Base-by-base conservation (phyloP, 1,140 invertebrate species). In the Drosophila sucinea region DNA sequence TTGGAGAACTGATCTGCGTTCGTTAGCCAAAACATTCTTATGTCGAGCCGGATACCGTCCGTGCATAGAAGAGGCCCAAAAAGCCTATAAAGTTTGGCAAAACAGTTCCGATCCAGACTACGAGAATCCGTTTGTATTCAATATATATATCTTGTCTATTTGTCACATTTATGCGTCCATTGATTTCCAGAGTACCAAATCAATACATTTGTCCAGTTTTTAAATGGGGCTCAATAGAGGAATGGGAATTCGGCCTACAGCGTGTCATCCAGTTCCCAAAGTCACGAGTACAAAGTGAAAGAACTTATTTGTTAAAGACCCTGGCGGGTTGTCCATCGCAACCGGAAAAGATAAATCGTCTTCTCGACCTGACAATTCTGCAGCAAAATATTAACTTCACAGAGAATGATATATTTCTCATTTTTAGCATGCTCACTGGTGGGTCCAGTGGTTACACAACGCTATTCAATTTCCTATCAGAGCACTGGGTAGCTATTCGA, bases 221-320 rank as follows among this genome's bases (percentile, higher is more conserved):
- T 79, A 95, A 95, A 91, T 96, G 95, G 94, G 96, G 96, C 0
- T 94, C 95, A 0, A 92, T 93, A 67, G 94, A 96, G 33, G 96
- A 97, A 91, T 97, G 96, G 96, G 94, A 96, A 72, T 96, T 96
- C 81, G 96, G 95, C 64, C 92, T 97, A 0, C 93, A 96, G 66
- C 93, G 95, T 11, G 94, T 96, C 0, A 94, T 95, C 29, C 94
- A 96, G 73, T 96, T 96, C 91, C 95, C 96, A 0, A 85, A 93
- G 3, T 93, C 93, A 1, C 92, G 95, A 55, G 95, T 94, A 66
- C 94, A 94, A 74, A 96, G 94, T 74, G 96, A 96, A 91, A 92
- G 96, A 76, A 96, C 95, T 0, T 96, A 95, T 90, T 92, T 96
- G 0, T 87, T 97, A 7, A 96, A 96, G 91, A 95, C 95, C 1